Evolutionary conservation across 2,797 vertebrate species (phyloP).

Genomic region (Rhinatrema bivittatum): DNA sequence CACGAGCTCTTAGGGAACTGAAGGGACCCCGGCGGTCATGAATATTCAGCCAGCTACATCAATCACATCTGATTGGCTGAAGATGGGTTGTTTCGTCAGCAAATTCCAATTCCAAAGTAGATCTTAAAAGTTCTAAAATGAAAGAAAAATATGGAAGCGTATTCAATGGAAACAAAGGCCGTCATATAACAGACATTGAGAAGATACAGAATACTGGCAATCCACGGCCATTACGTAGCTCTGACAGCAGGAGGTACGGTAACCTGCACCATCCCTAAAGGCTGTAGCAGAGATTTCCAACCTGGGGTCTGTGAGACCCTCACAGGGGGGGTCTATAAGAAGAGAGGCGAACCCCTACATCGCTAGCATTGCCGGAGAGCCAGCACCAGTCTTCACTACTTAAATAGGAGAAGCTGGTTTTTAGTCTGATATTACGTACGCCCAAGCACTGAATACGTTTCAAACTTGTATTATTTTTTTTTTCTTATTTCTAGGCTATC

Average conservation of each 20-base stretch:
- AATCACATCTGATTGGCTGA: neutral
- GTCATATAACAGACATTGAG: accelerated
- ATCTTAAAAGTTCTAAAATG: neutral
- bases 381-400: neutral
- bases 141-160: too few relatives aligned
- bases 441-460: too few relatives aligned
- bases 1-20: too few relatives aligned
- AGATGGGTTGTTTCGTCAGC: neutral
- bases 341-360: neutral
- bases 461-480: slow-evolving; percentile 1
- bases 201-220: too few relatives aligned
- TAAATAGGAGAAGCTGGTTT: slow-evolving; percentile 11
- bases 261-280: neutral
- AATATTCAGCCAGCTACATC: neutral
- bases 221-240: neutral
- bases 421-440: too few relatives aligned
- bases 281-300: too few relatives aligned
- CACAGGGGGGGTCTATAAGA: too few relatives aligned
- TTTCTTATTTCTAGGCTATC: slow-evolving; percentile 52
- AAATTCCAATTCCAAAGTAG: neutral
- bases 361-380: neutral
- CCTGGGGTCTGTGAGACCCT: too few relatives aligned
- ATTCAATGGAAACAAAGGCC: too few relatives aligned
- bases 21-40: slow-evolving; percentile 1
- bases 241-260: neutral